Evolutionary conservation across 30 jellyfish, hydroid and myxozoan species (phyloP), one percentile per base, ranked within the genome.

Genomic region (Cassiopea andromeda): DNA sequence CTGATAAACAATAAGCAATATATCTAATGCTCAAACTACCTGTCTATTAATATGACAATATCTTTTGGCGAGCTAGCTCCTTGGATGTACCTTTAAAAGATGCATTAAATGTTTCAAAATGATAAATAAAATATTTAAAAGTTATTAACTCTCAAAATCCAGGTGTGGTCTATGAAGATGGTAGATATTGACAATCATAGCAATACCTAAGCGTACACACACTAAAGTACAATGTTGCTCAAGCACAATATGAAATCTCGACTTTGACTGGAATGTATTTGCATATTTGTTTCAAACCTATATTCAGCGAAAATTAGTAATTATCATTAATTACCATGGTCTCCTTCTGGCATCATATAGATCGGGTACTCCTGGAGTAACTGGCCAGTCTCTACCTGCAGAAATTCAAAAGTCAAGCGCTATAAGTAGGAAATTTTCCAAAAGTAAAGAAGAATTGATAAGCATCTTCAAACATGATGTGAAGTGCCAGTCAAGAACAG

Each of bases 11-110:
- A 27, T 27, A 27, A 54, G 12, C 7, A 54, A 3, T 54, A 54
- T 54, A 54, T 0, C 64, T 3, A 6, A 54, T 54, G 64, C 38
- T 27, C 38, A 27, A 27, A 54, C 4, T 75, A 87, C 98, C 93
- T 81, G 92, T 93, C 98, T 18, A 93, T 93, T 10, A 93, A 84
- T 16, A 93, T 84, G 15, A 93, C 97, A 48, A 93, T 90, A 57
- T 93, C 97, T 78, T 93, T 93, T 68, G 98, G 98, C 4, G 97
- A 85, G 82, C 97, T 93, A 45, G 98, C 98, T 59, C 98, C 98
- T 85, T 93, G 98, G 17, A 93, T 93, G 83, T 93, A 93, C 98
- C 98, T 93, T 14, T 17, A 54, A 73, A 77, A 19, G 73, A 64
- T 2, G 73, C 8, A 64, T 64, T 9, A 19, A 69, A 69, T n/a